phyloP scores from a whole-genome alignment of 2,113 vertebrate genomes.

The Herpetotheres cachinnans region DNA sequence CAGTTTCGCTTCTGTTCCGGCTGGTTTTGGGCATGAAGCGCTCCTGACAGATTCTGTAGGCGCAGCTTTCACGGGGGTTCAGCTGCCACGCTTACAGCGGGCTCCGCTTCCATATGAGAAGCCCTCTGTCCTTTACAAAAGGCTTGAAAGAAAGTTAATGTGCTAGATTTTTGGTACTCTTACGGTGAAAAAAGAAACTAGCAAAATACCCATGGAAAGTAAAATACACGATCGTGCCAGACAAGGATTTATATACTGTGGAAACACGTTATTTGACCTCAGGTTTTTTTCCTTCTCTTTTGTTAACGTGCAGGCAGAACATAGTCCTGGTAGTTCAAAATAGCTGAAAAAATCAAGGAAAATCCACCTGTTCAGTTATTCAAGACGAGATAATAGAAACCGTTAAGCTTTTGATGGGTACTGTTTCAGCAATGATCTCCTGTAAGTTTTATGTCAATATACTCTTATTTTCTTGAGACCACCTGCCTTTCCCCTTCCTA shows the following conservation, averaged over 20 bases:
- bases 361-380: background rate
- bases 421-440: background rate
- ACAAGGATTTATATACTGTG: background rate
- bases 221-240: background rate
- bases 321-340: background rate
- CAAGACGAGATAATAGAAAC: background rate
- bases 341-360: background rate
- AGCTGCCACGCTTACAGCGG: rapidly evolving
- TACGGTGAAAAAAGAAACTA: background rate
- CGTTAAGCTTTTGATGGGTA: background rate
- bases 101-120: rapidly evolving
- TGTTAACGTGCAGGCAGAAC: background rate
- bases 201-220: background rate
- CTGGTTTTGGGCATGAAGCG: background rate
- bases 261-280: background rate
- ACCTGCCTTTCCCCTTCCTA: background rate
- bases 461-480: background rate
- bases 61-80: rapidly evolving
- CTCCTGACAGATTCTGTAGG: rapidly evolving
- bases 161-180: background rate
- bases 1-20: background rate
- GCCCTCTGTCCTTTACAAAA: background rate
- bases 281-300: too few species aligned
- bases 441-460: background rate
- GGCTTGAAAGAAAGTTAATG: background rate